Conservation (phyloP, 2,888 invertebrate species). For the Lamproptera curius region DNA sequence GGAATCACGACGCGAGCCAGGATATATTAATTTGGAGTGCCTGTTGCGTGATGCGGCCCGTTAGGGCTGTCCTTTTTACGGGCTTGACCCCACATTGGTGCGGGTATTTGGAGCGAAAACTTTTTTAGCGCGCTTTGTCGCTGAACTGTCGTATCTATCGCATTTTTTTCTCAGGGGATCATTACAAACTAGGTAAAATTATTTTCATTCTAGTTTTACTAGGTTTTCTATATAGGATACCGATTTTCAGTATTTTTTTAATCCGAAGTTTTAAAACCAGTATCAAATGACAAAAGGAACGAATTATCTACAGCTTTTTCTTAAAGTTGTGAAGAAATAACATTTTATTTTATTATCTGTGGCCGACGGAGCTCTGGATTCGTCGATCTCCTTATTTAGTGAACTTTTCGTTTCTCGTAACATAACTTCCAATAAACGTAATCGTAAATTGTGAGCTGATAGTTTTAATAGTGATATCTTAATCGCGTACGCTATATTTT, state of each 20-base stretch:
- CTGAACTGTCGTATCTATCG: too few relatives aligned
- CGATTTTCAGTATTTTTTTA: too few relatives aligned
- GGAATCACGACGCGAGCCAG: constrained; percentile 78
- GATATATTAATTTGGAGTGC: constrained; percentile 76
- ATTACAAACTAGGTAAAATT: too few relatives aligned
- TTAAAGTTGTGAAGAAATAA: too few relatives aligned
- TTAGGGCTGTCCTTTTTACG: constrained; percentile 42
- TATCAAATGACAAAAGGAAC: too few relatives aligned
- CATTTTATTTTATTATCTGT: too few relatives aligned
- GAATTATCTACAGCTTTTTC: too few relatives aligned
- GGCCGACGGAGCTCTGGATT: not conserved
- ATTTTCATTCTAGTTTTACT: too few relatives aligned
- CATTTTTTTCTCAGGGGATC: too few relatives aligned
- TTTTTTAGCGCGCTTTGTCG: not conserved
- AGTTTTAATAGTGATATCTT: constrained; percentile 12
- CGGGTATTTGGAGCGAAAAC: not conserved
- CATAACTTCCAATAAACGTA: not conserved
- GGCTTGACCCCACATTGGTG: constrained; percentile 23
- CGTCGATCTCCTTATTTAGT: not conserved
- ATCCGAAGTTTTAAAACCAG: too few relatives aligned
- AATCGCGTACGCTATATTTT: constrained; percentile 9
- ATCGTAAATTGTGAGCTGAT: constrained; percentile 3
- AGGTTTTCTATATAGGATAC: too few relatives aligned
- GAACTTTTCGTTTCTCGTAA: not conserved
- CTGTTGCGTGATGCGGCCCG: constrained; percentile 59